Evolutionary conservation across 2,888 invertebrate species (phyloP).

Genomic region (Lordiphosa andalusiaca): DNA sequence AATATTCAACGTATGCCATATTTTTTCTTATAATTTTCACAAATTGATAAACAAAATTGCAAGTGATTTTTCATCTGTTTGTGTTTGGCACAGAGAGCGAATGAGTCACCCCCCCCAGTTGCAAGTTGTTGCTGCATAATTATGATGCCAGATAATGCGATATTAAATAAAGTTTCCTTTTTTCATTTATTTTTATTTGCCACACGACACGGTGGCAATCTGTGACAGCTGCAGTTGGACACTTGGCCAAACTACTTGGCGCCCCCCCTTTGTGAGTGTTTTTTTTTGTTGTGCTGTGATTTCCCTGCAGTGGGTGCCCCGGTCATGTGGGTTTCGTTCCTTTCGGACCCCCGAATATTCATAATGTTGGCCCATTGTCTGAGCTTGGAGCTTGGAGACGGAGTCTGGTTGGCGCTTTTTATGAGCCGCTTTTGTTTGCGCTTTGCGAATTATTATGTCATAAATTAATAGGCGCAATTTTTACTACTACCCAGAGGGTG

Average conservation of each 20-base stretch:
- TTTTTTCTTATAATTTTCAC: conserved; percentile 74
- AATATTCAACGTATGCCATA: conserved; percentile 76
- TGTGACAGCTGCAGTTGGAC: conserved; percentile 68
- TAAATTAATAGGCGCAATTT: conserved; percentile 73
- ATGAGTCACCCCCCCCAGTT: conserved; percentile 42
- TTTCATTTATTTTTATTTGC: conserved; percentile 41
- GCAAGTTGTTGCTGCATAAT: conserved; percentile 53
- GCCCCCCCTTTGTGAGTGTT: conserved; percentile 48
- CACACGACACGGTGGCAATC: conserved; percentile 64
- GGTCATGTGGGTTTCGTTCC: conserved; percentile 44
- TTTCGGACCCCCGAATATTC: conserved; percentile 32
- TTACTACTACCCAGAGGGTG: conserved; percentile 34
- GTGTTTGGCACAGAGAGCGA: too few relatives aligned
- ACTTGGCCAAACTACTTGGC: conserved; percentile 52
- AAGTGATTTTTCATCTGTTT: conserved; percentile 72
- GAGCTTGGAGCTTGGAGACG: conserved; percentile 13
- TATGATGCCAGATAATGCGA: conserved; percentile 78
- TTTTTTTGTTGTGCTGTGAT: conserved; percentile 46
- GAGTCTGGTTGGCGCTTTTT: conserved; percentile 40
- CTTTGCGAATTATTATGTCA: conserved; percentile 74
- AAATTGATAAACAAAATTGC: conserved; percentile 77
- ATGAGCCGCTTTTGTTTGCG: conserved; percentile 70
- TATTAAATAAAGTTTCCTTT: conserved; percentile 60
- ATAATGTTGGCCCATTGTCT: conserved; percentile 63
- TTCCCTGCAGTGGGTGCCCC: conserved; percentile 22